A percentile compares a stretch with the other conserved stretches of the same genome.
Evolutionary conservation across 2,888 invertebrate genomes (phyloP).

Genomic region (Lordiphosa fenestrarum): DNA sequence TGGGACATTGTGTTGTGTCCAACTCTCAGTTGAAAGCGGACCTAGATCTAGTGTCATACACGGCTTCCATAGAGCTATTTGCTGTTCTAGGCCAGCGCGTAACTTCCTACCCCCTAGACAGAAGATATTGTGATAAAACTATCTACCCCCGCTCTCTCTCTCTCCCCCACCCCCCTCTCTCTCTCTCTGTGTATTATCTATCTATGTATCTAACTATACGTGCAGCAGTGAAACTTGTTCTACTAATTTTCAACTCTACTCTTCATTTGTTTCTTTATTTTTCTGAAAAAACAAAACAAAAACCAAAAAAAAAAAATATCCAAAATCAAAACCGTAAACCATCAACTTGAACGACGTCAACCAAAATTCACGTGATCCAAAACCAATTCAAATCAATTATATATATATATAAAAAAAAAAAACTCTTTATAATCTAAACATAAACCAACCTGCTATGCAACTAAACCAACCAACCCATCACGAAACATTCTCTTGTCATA

Average conservation of each 20-base stretch:
- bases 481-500: no score
- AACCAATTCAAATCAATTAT: slow-evolving; percentile 14
- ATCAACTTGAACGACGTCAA: slow-evolving; percentile 48
- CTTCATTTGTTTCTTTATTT: slow-evolving; percentile 60
- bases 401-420: slow-evolving; percentile 1
- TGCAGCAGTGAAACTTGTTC: slow-evolving; percentile 34
- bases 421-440: slow-evolving; percentile 9
- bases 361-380: slow-evolving; percentile 23
- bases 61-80: no score
- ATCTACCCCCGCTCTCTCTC: no score
- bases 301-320: slow-evolving; percentile 3
- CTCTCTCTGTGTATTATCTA: slow-evolving; percentile 35
- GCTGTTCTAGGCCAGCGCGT: no score
- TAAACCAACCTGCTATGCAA: slow-evolving; percentile 17
- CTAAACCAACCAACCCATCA: background rate
- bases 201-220: slow-evolving; percentile 20
- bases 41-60: no score
- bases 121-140: no score
- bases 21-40: no score
- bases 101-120: no score
- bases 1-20: no score
- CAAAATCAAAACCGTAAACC: slow-evolving; percentile 8
- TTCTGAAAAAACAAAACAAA: slow-evolving; percentile 33
- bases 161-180: slow-evolving; percentile 23
- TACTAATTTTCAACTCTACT: slow-evolving; percentile 66